These are phyloP conservation scores for Rapana venosa DNA, from an alignment of 2,888 invertebrate species.

Conservation along the genomic window DNA sequence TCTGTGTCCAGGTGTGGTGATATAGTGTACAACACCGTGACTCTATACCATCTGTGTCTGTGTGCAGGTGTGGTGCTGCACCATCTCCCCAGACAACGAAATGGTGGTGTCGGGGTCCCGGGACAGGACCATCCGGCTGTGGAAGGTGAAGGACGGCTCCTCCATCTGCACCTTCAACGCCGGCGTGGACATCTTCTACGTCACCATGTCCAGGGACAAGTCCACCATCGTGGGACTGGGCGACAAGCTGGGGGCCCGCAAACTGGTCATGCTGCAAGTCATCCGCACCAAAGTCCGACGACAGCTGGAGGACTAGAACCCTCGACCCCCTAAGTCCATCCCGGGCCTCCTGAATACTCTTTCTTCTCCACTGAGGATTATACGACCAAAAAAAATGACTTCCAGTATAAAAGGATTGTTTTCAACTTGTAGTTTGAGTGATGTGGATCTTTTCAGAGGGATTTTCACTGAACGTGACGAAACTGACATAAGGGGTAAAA, in stretches of 20 bases:
- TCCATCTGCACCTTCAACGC: constrained; percentile 76
- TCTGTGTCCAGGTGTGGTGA: not conserved
- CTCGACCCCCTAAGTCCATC: too few species aligned
- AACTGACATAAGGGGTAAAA: too few species aligned
- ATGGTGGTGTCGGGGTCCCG: constrained; percentile 77
- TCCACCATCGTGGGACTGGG: constrained; percentile 78
- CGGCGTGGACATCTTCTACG: constrained; percentile 77
- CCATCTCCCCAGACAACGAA: constrained; percentile 76
- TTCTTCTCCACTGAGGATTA: too few species aligned
- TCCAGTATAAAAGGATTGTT: too few species aligned
- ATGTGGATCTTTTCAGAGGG: too few species aligned
- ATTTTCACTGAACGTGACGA: too few species aligned
- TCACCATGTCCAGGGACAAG: constrained; percentile 77
- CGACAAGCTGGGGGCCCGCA: constrained; percentile 76
- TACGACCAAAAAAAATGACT: too few species aligned
- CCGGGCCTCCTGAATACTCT: too few species aligned
- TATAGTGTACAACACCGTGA: not conserved
- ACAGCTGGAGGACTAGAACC: constrained; percentile 52
- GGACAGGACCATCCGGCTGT: constrained; percentile 77
- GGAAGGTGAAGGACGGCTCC: constrained; percentile 74
- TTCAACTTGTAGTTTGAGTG: too few species aligned
- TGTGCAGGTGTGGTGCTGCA: constrained; percentile 76
- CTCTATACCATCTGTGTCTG: not conserved
- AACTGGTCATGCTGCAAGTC: constrained; percentile 78
- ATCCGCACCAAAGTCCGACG: constrained; percentile 71